A percentile compares a stretch with the other conserved stretches of the same genome.
These are phyloP conservation scores for Octodonta nipae DNA, from an alignment of 2,888 invertebrate genomes.

Conservation along the genomic window DNA sequence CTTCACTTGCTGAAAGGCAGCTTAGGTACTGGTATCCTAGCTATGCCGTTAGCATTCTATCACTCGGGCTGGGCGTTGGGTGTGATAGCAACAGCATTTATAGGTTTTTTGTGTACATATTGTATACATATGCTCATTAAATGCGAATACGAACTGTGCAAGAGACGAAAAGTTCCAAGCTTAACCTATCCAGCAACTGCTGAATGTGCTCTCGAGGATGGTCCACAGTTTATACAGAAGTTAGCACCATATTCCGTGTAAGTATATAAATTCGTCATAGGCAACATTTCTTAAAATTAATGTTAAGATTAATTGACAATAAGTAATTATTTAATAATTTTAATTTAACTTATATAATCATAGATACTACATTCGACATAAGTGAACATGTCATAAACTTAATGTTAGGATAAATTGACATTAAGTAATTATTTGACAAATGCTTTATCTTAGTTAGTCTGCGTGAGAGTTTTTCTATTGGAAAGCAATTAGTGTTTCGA, in stretches of 20 bases:
- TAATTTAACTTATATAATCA: no score
- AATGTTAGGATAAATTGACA: no score
- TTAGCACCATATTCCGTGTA: slow-evolving; percentile 55
- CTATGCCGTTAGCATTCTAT: slow-evolving; percentile 77
- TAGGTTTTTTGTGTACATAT: slow-evolving; percentile 83
- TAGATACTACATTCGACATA: no score
- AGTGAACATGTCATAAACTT: no score
- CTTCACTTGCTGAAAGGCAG: slow-evolving; percentile 81
- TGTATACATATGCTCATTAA: slow-evolving; percentile 81
- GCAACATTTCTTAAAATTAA: no score
- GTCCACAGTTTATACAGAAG: slow-evolving; percentile 52
- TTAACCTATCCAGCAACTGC: slow-evolving; percentile 72
- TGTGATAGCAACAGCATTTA: slow-evolving; percentile 61
- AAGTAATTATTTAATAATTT: no score
- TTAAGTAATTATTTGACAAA: no score
- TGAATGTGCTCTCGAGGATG: slow-evolving; percentile 62
- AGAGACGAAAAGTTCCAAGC: slow-evolving; percentile 38
- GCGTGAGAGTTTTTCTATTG: no score
- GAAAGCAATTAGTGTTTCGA: no score
- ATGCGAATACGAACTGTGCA: slow-evolving; percentile 51
- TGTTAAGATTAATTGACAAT: no score
- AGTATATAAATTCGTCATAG: no score
- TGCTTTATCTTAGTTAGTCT: no score
- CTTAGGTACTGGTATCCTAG: slow-evolving; percentile 81
- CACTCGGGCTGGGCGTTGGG: slow-evolving; percentile 75